These are phyloP conservation scores for Solen grandis DNA, from an alignment of 1,140 invertebrate genomes.

Conservation along the genomic window DNA sequence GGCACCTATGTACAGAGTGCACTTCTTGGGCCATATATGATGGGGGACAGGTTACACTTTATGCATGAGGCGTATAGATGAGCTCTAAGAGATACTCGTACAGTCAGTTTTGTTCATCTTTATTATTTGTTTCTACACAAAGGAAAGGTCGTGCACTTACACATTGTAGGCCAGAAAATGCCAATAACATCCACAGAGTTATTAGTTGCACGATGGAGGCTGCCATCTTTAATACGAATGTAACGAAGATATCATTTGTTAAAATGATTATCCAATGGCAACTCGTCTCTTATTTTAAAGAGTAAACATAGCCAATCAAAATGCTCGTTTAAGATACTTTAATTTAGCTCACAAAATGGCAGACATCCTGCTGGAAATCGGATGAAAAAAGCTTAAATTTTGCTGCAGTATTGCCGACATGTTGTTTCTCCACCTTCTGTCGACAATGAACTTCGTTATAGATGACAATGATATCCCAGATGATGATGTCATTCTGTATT, in stretches of 20 bases:
- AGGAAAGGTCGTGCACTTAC: no score
- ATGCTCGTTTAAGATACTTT: not conserved
- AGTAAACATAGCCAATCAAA: slow-evolving; percentile 50
- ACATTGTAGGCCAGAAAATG: no score
- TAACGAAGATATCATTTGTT: no score
- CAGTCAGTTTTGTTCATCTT: no score
- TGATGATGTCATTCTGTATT: slow-evolving; percentile 78
- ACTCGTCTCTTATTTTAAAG: not conserved
- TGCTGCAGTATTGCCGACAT: not conserved
- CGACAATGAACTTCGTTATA: slow-evolving; percentile 65
- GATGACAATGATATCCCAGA: slow-evolving; percentile 67
- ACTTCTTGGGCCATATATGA: no score
- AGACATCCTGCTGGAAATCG: slow-evolving; percentile 50
- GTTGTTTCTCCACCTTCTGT: slow-evolving; percentile 35
- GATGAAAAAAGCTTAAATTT: not conserved
- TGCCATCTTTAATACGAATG: slow-evolving; percentile 60
- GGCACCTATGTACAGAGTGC: no score
- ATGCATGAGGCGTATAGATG: no score
- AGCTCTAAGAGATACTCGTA: no score
- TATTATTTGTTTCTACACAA: no score
- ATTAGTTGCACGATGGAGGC: no score
- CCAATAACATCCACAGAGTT: no score
- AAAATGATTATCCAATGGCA: slow-evolving; percentile 21
- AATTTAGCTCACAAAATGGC: slow-evolving; percentile 27
- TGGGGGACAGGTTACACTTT: no score